Conservation (phyloP, 2,888 invertebrate species). For the Hemithea aestivaria region DNA sequence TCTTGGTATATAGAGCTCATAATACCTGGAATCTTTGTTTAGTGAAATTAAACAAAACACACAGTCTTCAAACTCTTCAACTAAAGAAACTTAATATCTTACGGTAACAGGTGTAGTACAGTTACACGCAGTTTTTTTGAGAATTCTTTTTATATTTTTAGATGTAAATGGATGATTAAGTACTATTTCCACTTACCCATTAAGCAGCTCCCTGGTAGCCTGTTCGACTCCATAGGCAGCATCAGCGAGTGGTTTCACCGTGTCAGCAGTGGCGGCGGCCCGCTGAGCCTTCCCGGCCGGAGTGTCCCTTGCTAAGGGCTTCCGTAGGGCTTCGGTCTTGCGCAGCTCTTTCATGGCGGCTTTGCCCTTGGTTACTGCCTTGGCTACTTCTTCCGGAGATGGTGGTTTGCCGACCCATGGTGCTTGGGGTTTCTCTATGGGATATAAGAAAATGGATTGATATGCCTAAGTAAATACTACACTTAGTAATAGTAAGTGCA, state of each 20-base stretch:
- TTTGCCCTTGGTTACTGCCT: constrained; percentile 77
- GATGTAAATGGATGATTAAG: too few species aligned
- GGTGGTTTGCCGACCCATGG: constrained; percentile 45
- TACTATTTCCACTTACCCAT: constrained; percentile 74
- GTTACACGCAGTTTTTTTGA: too few species aligned
- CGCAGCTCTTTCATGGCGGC: constrained; percentile 77
- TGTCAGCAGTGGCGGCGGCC: constrained; percentile 81
- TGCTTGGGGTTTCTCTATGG: constrained; percentile 43
- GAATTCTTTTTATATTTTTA: too few species aligned
- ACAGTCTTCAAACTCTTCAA: too few species aligned
- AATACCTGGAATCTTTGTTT: too few species aligned
- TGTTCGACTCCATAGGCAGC: constrained; percentile 84
- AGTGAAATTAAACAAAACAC: too few species aligned
- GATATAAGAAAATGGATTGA: too few species aligned
- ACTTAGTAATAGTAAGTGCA: too few species aligned
- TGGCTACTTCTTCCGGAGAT: constrained; percentile 55
- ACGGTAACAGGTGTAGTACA: too few species aligned
- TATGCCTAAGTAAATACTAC: too few species aligned
- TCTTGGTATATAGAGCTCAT: too few species aligned
- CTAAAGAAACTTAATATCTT: too few species aligned
- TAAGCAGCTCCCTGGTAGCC: constrained; percentile 81
- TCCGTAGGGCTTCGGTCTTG: constrained; percentile 70
- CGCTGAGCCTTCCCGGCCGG: constrained; percentile 86
- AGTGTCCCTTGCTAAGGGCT: constrained; percentile 71
- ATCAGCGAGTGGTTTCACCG: constrained; percentile 81